Evolutionary conservation across 2,113 vertebrate species (phyloP).

Genomic region (Chaetodon trifascialis): DNA sequence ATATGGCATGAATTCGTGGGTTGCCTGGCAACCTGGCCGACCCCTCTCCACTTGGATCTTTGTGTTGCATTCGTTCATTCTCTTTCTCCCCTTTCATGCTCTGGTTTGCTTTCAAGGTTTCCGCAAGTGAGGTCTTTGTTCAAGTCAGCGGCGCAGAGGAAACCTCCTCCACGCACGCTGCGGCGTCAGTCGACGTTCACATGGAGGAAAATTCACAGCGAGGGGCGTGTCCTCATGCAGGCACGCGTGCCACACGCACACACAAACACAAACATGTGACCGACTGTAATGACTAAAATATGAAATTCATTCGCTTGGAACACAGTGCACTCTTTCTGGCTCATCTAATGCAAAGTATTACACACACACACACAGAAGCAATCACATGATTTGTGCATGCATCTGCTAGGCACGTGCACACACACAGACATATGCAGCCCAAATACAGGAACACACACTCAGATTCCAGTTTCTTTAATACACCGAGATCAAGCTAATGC

Average conservation of each 20-base stretch:
- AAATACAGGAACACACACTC: background rate
- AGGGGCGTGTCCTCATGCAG: slow-evolving; percentile 31
- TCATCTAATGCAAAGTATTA: background rate
- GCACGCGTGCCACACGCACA: background rate
- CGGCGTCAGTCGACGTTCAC: slow-evolving; percentile 6
- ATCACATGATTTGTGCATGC: too few species aligned
- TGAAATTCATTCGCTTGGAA: background rate
- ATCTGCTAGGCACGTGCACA: background rate
- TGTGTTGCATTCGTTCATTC: slow-evolving; percentile 31
- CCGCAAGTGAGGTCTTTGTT: background rate
- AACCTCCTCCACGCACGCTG: slow-evolving; percentile 29
- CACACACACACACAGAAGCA: background rate
- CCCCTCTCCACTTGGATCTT: slow-evolving; percentile 38
- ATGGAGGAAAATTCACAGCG: background rate
- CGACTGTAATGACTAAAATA: background rate
- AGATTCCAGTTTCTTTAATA: background rate
- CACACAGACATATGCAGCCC: background rate
- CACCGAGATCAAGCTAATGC: too few species aligned
- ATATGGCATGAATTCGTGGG: slow-evolving; percentile 75
- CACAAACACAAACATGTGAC: slow-evolving; percentile 11
- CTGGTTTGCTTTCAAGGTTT: slow-evolving; percentile 33
- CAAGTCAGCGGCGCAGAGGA: slow-evolving; percentile 1
- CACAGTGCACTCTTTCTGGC: slow-evolving; percentile 1
- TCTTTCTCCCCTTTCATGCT: slow-evolving; percentile 1
- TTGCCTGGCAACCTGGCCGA: slow-evolving; percentile 82